These are phyloP conservation scores for Scomber japonicus DNA, from an alignment of 2,113 vertebrate genomes.

Conservation along the genomic window DNA sequence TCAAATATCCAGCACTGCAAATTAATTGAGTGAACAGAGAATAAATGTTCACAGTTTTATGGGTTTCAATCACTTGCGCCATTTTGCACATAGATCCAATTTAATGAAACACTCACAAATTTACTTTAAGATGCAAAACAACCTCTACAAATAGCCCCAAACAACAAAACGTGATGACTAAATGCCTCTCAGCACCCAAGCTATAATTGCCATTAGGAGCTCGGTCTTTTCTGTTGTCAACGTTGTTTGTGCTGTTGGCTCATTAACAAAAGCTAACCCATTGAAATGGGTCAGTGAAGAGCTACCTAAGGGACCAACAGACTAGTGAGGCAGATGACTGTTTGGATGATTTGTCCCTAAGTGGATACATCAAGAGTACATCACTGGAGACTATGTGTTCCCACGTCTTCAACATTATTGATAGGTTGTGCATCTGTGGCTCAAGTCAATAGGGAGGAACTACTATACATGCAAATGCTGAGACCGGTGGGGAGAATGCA, in stretches of 20 bases:
- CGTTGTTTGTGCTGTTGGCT: constrained; percentile 63
- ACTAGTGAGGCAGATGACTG: constrained; percentile 76
- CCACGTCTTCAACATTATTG: constrained; percentile 63
- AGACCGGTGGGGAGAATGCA: constrained; percentile 16
- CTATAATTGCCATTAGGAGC: constrained; percentile 33
- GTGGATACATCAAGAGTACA: constrained; percentile 74
- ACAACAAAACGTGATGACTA: constrained; percentile 32
- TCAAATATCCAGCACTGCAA: constrained; percentile 40
- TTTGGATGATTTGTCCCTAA: constrained; percentile 77
- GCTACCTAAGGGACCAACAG: constrained; percentile 67
- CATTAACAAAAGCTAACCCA: constrained; percentile 79
- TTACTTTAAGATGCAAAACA: constrained; percentile 25
- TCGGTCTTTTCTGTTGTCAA: constrained; percentile 44
- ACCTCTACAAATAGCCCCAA: constrained; percentile 37
- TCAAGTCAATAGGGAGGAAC: constrained; percentile 60
- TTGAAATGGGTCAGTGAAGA: constrained; percentile 66
- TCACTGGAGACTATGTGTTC: constrained; percentile 53
- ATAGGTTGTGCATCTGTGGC: constrained; percentile 59
- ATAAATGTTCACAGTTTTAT: constrained; percentile 41
- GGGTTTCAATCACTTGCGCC: constrained; percentile 49
- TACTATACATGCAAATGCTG: constrained; percentile 60
- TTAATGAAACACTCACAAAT: constrained; percentile 40
- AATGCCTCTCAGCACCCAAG: constrained; percentile 39
- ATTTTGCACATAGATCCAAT: constrained; percentile 49
- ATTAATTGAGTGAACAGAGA: constrained; percentile 36